Evolutionary conservation across 2,888 invertebrate species (phyloP), one percentile per base, ranked within the genome.

Genomic region (Blomia tropicalis): DNA sequence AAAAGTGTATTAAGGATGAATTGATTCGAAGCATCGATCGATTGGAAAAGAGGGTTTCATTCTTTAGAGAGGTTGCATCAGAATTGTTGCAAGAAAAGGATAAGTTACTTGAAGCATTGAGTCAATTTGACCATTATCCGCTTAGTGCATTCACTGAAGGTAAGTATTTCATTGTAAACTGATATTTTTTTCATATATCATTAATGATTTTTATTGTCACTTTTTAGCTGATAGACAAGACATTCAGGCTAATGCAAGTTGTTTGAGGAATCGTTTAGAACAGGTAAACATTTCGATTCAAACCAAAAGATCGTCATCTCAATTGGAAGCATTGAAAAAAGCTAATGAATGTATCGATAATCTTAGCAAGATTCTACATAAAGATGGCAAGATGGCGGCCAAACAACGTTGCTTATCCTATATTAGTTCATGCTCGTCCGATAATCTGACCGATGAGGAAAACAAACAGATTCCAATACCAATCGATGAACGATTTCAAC

Each of bases 391-490:
- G 3, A 30, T 36, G 23, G 59, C 58, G 23, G 68, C 66, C 31
- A 69, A 67, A 60, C 67, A 68, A 66, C 67, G 68, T n/a, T 68
- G 70, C 59, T 62, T 69, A 58, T 67, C 71, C 7, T 75, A 71
- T 65, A 67, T 75, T 30, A 75, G 75, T 68, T 73, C 75, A 19
- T 75, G 75, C 67, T 66, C 71, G 17, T 70, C 75, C 11, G 75
- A 76, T 30, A 29, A 43, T 14, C 19, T 19, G 3, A 4, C 19
- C 11, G 53, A 27, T 23, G 27, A 54, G 7, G 23, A 27, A n/a
- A 4, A 44, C 19, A 60, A 19, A 11, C 27, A 41, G 5, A 41
- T 43, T 4, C 4, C 22, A 4, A 72, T 72, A 2, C 71, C 72
- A 2, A 70, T 75, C 53, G 73, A 76, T 66, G 71, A 71, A 44